Evolutionary conservation across 2,113 vertebrate species (phyloP).

Genomic region (Corydoras maculifer): DNA sequence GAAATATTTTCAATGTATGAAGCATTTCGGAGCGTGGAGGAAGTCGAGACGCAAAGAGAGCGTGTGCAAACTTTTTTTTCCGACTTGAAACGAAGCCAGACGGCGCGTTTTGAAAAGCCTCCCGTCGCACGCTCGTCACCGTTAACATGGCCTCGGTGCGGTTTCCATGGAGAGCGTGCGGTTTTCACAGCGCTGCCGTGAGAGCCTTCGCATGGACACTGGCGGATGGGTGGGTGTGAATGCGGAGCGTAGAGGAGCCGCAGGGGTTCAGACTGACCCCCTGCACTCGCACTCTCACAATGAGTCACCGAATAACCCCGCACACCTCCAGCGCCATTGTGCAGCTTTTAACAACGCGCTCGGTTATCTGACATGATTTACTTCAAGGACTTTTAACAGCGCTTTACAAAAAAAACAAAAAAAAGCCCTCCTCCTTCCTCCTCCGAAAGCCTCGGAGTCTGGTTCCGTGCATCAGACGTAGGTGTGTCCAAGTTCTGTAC

Average conservation of each 20-base stretch:
- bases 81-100: too few species aligned
- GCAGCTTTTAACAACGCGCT: constrained; percentile 4
- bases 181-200: constrained; percentile 53
- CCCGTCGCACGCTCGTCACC: constrained; percentile 26
- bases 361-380: constrained; percentile 19
- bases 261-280: constrained; percentile 17
- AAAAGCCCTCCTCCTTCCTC: neutral
- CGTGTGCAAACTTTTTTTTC: too few species aligned
- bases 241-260: constrained; percentile 30
- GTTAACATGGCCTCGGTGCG: constrained; percentile 33
- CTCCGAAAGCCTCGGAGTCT: neutral
- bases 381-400: constrained; percentile 22
- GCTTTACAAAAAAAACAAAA: neutral
- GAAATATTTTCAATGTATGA: too few species aligned
- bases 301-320: constrained; percentile 11
- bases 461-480: neutral
- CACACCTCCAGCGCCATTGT: constrained; percentile 17
- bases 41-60: too few species aligned
- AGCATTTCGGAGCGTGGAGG: too few species aligned
- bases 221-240: constrained; percentile 53
- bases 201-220: constrained; percentile 52
- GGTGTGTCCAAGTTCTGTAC: neutral
- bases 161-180: constrained; percentile 61
- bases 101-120: neutral
- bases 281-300: constrained; percentile 7